Evolutionary conservation across 2,797 vertebrate species (phyloP), one percentile per base, ranked within the genome.

Genomic region (Furcifer pardalis): DNA sequence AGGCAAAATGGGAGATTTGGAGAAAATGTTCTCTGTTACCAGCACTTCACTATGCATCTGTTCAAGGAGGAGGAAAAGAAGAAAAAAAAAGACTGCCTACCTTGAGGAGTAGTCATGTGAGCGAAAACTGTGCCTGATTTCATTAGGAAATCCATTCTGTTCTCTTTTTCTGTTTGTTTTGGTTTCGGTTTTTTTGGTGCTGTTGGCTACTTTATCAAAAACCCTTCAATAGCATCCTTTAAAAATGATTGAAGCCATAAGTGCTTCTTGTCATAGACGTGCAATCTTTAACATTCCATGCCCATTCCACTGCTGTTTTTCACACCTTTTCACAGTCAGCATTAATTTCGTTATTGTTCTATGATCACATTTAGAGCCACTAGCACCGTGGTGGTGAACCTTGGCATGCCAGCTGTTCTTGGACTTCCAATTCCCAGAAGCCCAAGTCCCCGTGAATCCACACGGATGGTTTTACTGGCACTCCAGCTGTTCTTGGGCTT

Each of bases 261-360:
- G 95, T 96, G 97, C 97, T 96, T 97, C 96, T 96, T 95, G 97
- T 98, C 98, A 96, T 97, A 97, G 97, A 99, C 93, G 98, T 99
- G 98, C 98, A 98, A 98, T 99, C 97, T 96, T 97, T 97, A 97
- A 98, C 98, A 99, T 99, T 99, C 98, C 98, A 97, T 98, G 97
- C 95, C 96, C 97, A 95, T 96, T 95, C 95, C 95, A 91, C 95
- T 92, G 94, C 94, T 95, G 91, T 97, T 97, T 96, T 96, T 95
- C 94, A 89, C 95, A 94, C 95, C 97, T 96, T 97, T 94, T 97
- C 94, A 94, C 96, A 97, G 96, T 98, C 92, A 98, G 98, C 98
- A 98, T 99, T 98, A 98, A 98, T 96, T 97, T 96, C 91, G 90
- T 89, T 94, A 93, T 93, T 84, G 89, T 95, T 95, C 92, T 96